Conservation (phyloP, 2,888 invertebrate species). For the Dusona sp. region DNA sequence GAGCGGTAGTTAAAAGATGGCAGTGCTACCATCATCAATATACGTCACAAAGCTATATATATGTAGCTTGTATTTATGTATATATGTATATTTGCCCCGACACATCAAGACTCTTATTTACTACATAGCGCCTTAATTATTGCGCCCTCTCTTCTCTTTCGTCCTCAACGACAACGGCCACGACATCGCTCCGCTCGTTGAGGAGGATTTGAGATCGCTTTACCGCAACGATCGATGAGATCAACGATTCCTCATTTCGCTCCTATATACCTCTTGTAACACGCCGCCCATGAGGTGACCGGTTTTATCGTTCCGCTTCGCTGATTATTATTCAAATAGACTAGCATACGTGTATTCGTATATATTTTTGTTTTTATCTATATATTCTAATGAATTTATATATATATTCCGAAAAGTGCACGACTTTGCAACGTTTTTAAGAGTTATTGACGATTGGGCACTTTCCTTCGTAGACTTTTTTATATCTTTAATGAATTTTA, state of each 20-base stretch:
- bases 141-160: constrained; percentile 77
- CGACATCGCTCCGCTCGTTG: constrained; percentile 36
- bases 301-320: not conserved
- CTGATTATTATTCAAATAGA: not conserved
- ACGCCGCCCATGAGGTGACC: not conserved
- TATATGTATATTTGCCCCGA: constrained; percentile 60
- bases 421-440: not conserved
- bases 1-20: constrained; percentile 81
- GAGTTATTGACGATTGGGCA: not conserved
- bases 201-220: constrained; percentile 33
- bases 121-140: constrained; percentile 83
- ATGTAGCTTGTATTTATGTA: not conserved
- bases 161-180: constrained; percentile 41
- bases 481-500: not conserved
- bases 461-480: not conserved
- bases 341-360: not conserved
- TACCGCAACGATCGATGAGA: constrained; percentile 55
- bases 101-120: constrained; percentile 76
- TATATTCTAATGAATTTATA: not conserved
- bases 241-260: constrained; percentile 63
- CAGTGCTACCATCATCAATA: constrained; percentile 84
- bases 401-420: not conserved
- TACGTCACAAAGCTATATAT: constrained; percentile 81
- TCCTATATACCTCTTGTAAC: not conserved
- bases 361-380: not conserved